Percentiles rank a stretch among this genome's conserved stretches.
These are phyloP conservation scores for Drosophila tristis DNA, from an alignment of 1,140 invertebrate genomes.

Conservation along the genomic window DNA sequence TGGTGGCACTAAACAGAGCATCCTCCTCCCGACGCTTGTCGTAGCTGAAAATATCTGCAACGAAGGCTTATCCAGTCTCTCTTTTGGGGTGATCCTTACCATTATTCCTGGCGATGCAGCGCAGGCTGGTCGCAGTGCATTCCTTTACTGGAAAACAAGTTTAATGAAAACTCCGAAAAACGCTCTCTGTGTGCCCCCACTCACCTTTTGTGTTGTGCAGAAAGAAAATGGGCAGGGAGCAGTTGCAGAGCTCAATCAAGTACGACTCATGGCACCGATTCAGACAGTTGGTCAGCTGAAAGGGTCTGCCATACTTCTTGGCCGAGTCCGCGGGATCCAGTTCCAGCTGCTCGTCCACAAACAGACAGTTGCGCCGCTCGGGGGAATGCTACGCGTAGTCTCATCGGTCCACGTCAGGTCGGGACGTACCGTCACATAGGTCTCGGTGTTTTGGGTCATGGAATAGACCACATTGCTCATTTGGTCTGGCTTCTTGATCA, in stretches of 20 bases:
- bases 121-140: slow-evolving; percentile 55
- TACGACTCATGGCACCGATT: slow-evolving; percentile 74
- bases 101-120: slow-evolving; percentile 68
- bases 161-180: neutral
- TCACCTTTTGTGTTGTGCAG: slow-evolving; percentile 49
- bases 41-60: slow-evolving; percentile 73
- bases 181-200: neutral
- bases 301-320: slow-evolving; percentile 27
- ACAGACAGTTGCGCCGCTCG: slow-evolving; percentile 60
- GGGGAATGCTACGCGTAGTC: slow-evolving; percentile 46
- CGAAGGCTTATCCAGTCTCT: neutral
- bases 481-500: slow-evolving; percentile 70
- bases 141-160: slow-evolving; percentile 44
- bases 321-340: slow-evolving; percentile 50
- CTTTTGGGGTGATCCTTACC: slow-evolving; percentile 36
- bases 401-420: slow-evolving; percentile 67
- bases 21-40: slow-evolving; percentile 74
- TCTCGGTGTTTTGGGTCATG: slow-evolving; percentile 70
- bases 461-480: slow-evolving; percentile 60
- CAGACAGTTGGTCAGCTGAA: slow-evolving; percentile 60
- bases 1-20: slow-evolving; percentile 64
- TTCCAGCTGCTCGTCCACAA: slow-evolving; percentile 54
- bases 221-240: slow-evolving; percentile 71
- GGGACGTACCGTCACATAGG: slow-evolving; percentile 65
- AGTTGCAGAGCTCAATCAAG: slow-evolving; percentile 67